Base-by-base conservation (phyloP, 2,888 invertebrate genomes). In the Chymomyza procnemis region DNA sequence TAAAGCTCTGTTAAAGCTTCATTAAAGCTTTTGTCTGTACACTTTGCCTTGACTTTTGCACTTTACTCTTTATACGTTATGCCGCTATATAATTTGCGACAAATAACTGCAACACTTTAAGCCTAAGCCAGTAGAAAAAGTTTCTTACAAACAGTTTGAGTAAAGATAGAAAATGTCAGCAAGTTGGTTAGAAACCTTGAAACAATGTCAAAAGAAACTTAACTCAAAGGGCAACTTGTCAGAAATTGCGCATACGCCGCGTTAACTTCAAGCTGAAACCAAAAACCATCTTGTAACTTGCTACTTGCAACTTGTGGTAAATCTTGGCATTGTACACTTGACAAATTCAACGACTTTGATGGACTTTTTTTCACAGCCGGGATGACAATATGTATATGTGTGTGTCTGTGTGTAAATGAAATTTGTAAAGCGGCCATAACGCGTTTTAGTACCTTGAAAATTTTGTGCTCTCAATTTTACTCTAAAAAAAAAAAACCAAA, bases 361-460 rank as follows among this genome's bases (percentile, higher is more conserved):
- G 56, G 26, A 14, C 26, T 30, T 56, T 56, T 26, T 56, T 22
- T n/a, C 21, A 3, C 54, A 30, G n/a, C 34, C n/a, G n/a, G 21
- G 12, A 5, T 57, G 6, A 34, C 30, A 21, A 6, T 26, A 12
- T 22, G 12, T 41, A 14, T 63, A 18, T 68, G 18, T 34, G 16
- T 69, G 69, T 41, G 55, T n/a, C 48, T 60, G 60, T 55, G 64
- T 69, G 60, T 26, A 26, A n/a, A n/a, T 69, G 56, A 8, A 30
- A 57, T 52, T 21, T 54, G 50, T 6, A 50, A 50, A 50, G 16
- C 19, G 56, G 16, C 21, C 54, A 54, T 54, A 54, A 30, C 56
- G 56, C 56, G 16, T 56, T 56, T 56, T 22, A 56, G 30, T 54
- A n/a, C n/a, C 30, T 30, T 26, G 14, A 26, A 22, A 56, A 56